Base-by-base conservation (phyloP, 2,888 invertebrate genomes). In the Eledone cirrhosa region DNA sequence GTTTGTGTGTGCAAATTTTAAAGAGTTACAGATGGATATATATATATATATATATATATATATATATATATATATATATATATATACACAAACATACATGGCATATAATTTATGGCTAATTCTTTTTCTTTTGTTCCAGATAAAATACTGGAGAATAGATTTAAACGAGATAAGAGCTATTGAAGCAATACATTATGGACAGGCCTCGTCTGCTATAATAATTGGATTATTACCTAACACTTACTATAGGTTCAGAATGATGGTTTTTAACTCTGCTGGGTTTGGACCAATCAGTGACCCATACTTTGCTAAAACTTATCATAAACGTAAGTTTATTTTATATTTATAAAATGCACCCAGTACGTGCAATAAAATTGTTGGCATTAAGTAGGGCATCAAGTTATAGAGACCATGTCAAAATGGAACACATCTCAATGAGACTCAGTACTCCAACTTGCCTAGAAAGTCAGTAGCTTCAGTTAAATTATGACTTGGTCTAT, bases 211-310 rank as follows among this genome's bases (percentile, higher is more conserved):
- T 94, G 96, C 97, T 0, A 92, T 97, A 2, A 95, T 99, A 87
- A 97, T 98, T 19, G 98, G 98, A 84, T 92, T 99, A 77, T 94
- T 95, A 86, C 96, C 97, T 0, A 95, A 98, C 90, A 97, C 95
- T 0, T 95, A 97, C 89, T 99, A 99, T 91, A 95, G 93, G 87
- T 96, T 98, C 0, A 87, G 97, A 92, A 95, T 96, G 2, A 97
- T 98, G 96, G 97, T 96, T 0, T 98, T 96, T 88, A 98, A 98
- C 92, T 94, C 95, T 0, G 98, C 98, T 5, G 98, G 98, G 2
- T 97, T 97, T 91, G 98, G 98, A 5, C 96, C 97, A 0, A 97
- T 98, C 90, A 97, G 97, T 91, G 97, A 97, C 92, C 93, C 95
- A 67, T 96, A 93, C 89, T 91, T 95, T 82, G 94, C 90, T 77